Conservation (phyloP, 37 sponge, comb jelly and placozoan species). For the Ianthella basta region DNA sequence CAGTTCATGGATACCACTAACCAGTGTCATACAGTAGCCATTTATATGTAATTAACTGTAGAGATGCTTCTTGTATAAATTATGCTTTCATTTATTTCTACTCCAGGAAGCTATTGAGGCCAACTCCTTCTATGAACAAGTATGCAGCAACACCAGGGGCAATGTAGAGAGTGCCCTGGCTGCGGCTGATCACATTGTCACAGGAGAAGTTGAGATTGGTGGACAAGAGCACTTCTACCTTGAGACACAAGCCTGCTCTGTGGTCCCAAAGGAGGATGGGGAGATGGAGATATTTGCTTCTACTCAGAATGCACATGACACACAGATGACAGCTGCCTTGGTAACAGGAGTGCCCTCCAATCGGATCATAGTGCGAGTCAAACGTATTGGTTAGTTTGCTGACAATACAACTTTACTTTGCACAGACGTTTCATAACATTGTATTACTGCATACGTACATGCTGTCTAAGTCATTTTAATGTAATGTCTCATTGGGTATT, state of each 20-base stretch:
- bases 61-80: too few species aligned
- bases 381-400: slow-evolving; percentile 84
- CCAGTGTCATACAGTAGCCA: too few species aligned
- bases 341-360: slow-evolving; percentile 79
- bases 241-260: slow-evolving; percentile 78
- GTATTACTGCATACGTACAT: too few species aligned
- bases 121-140: slow-evolving; percentile 38
- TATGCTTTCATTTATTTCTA: too few species aligned
- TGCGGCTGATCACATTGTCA: slow-evolving; percentile 26
- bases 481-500: too few species aligned
- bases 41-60: too few species aligned
- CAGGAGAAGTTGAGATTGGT: slow-evolving; percentile 66
- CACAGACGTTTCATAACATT: too few species aligned
- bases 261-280: slow-evolving; percentile 75
- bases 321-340: slow-evolving; percentile 58
- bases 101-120: slow-evolving; percentile 78
- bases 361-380: slow-evolving; percentile 59
- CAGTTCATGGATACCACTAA: too few species aligned
- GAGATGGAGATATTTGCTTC: slow-evolving; percentile 75
- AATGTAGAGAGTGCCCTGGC: slow-evolving; percentile 45
- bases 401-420: neutral
- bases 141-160: slow-evolving; percentile 18
- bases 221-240: slow-evolving; percentile 95
- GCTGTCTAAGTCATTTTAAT: too few species aligned
- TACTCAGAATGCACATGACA: slow-evolving; percentile 64